These are phyloP conservation scores for Marasmarcha lunaedactyla DNA, from an alignment of 2,888 invertebrate species.

Conservation along the genomic window DNA sequence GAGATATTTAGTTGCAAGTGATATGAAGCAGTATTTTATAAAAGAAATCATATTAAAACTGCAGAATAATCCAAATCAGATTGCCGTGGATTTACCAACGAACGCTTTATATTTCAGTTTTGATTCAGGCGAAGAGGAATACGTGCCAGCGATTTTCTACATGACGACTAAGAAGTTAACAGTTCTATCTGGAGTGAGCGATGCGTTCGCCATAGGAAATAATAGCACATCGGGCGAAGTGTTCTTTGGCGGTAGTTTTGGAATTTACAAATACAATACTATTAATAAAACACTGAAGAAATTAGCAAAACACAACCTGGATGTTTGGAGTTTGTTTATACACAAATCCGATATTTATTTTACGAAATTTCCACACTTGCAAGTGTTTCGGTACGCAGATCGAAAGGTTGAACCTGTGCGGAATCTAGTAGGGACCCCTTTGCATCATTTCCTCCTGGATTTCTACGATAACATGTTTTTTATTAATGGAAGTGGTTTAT, in stretches of 20 bases:
- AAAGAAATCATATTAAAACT: conserved; percentile 36
- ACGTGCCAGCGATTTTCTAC: conserved; percentile 33
- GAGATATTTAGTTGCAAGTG: too few species aligned
- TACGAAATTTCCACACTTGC: conserved; percentile 44
- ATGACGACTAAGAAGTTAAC: conserved; percentile 34
- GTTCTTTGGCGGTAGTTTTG: conserved; percentile 50
- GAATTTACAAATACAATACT: conserved; percentile 43
- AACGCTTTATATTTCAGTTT: conserved; percentile 50
- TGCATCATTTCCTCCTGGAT: conserved; percentile 49
- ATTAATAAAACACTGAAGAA: conserved; percentile 25
- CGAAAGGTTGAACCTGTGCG: conserved; percentile 24
- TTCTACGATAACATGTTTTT: conserved; percentile 36
- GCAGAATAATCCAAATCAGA: conserved; percentile 46
- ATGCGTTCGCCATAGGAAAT: conserved; percentile 45
- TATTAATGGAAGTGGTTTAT: conserved; percentile 44
- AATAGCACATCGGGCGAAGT: conserved; percentile 28
- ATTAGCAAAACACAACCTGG: conserved; percentile 33
- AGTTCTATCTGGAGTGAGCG: conserved; percentile 45
- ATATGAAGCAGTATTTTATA: conserved; percentile 30
- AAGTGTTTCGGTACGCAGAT: conserved; percentile 34
- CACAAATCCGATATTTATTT: conserved; percentile 34
- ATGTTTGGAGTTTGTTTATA: conserved; percentile 49
- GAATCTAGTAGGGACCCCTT: conserved; percentile 22
- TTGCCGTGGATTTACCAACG: conserved; percentile 33
- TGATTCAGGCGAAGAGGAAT: conserved; percentile 46